These are phyloP conservation scores for Stomatorhinus walkeri DNA, from an alignment of 2,797 vertebrate genomes.

Conservation along the genomic window DNA sequence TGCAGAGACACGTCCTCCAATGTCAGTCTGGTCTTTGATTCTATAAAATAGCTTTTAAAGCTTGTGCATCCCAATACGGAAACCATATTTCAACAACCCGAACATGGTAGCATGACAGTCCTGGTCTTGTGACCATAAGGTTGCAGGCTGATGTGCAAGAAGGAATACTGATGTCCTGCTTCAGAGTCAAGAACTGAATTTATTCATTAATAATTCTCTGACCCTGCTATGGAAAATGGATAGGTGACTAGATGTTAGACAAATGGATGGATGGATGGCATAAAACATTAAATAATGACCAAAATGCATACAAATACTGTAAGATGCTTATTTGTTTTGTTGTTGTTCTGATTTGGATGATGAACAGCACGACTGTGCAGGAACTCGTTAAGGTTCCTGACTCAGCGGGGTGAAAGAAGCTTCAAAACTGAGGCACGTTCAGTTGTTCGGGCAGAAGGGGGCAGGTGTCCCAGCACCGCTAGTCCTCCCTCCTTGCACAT, in stretches of 20 bases:
- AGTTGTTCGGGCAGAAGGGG: neutral
- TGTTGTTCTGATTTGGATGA: neutral
- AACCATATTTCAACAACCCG: neutral
- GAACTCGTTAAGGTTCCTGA: neutral
- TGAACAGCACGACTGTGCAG: neutral
- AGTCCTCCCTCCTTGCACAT: neutral
- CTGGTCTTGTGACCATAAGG: neutral
- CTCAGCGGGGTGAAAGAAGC: neutral
- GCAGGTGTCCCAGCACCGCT: neutral
- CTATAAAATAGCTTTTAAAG: neutral
- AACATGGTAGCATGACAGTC: neutral
- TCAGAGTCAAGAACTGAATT: neutral
- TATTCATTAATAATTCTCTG: neutral
- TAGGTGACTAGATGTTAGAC: neutral
- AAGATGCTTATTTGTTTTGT: neutral
- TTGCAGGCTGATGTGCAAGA: slow-evolving; percentile 29
- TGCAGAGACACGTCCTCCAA: slow-evolving; percentile 2
- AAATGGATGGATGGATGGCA: neutral
- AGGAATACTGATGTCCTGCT: slow-evolving; percentile 48
- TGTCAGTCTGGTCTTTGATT: slow-evolving; percentile 7
- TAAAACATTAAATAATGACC: neutral
- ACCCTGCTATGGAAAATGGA: neutral
- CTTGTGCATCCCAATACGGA: neutral
- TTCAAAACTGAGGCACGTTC: neutral
- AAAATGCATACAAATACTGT: neutral